phyloP scores from a whole-genome alignment of 53 echinoderm and acorn worm genomes.

The Luidia sarsii region DNA sequence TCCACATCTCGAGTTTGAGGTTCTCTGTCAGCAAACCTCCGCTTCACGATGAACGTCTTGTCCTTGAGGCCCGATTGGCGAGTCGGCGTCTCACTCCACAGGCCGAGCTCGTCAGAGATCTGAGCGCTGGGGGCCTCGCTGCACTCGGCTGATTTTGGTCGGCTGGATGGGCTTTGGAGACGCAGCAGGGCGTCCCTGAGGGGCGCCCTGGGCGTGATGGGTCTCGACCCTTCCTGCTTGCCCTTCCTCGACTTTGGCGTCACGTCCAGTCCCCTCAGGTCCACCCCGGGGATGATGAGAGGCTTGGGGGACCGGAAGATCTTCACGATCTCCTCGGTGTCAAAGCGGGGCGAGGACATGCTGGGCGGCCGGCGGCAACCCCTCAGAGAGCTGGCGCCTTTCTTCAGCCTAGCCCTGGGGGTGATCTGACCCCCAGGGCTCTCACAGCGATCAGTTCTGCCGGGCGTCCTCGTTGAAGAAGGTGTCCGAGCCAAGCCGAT shows the following conservation, averaged over 20 bases:
- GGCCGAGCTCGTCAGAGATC: conserved; percentile 11
- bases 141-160: background rate
- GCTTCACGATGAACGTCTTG: too few relatives aligned
- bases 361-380: background rate
- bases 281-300: conserved; percentile 25
- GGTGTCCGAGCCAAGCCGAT: conserved; percentile 1
- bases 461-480: conserved; percentile 11
- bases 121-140: background rate
- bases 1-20: background rate
- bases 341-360: conserved; percentile 24
- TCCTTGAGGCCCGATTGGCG: too few relatives aligned
- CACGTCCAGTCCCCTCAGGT: conserved; percentile 19
- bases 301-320: conserved; percentile 38
- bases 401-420: conserved; percentile 3
- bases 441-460: background rate
- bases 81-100: background rate
- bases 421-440: background rate
- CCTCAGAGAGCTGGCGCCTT: background rate
- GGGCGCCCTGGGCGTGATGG: background rate
- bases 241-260: conserved; percentile 22
- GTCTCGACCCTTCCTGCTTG: background rate
- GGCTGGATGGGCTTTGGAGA: conserved; percentile 33
- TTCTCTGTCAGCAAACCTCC: too few relatives aligned
- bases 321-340: conserved; percentile 35
- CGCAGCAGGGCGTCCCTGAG: conserved; percentile 20